Conservation (phyloP, 2,797 vertebrate genomes). For the Acrossocheilus wenchowensis region DNA sequence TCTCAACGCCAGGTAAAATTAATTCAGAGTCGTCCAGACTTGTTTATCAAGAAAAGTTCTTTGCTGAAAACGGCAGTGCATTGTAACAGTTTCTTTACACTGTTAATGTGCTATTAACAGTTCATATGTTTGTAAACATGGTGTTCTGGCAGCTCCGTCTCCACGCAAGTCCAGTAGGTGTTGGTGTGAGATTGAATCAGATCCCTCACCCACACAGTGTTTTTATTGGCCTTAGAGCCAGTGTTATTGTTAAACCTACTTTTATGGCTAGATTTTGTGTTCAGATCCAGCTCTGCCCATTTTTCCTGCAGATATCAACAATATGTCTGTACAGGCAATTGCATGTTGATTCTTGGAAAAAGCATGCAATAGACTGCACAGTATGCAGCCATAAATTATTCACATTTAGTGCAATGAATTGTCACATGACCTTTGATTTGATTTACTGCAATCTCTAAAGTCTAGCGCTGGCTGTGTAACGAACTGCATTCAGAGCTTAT, state of each 20-base stretch:
- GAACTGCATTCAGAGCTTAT: not conserved
- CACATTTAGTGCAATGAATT: not conserved
- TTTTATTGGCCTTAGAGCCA: not conserved
- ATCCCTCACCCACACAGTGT: not conserved
- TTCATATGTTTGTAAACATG: conserved; percentile 2
- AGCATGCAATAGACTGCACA: not conserved
- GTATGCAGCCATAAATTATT: conserved; percentile 25
- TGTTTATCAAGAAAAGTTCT: not conserved
- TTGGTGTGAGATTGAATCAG: conserved; percentile 3
- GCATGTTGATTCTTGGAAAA: conserved; percentile 13
- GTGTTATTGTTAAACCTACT: not conserved
- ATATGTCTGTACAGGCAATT: not conserved
- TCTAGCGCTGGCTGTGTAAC: not conserved
- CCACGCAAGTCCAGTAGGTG: not conserved
- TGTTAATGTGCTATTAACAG: not conserved
- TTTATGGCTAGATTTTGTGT: not conserved
- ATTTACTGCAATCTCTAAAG: not conserved
- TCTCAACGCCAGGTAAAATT: not conserved
- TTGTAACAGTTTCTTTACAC: not conserved
- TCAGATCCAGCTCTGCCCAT: conserved; percentile 11
- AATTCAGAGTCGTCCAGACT: not conserved
- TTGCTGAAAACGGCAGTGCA: not conserved
- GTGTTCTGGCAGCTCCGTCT: not conserved
- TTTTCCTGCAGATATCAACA: not conserved
- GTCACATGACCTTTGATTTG: conserved; percentile 39